Conservation (phyloP, 2,888 invertebrate species). For the Pandemis corylana region DNA sequence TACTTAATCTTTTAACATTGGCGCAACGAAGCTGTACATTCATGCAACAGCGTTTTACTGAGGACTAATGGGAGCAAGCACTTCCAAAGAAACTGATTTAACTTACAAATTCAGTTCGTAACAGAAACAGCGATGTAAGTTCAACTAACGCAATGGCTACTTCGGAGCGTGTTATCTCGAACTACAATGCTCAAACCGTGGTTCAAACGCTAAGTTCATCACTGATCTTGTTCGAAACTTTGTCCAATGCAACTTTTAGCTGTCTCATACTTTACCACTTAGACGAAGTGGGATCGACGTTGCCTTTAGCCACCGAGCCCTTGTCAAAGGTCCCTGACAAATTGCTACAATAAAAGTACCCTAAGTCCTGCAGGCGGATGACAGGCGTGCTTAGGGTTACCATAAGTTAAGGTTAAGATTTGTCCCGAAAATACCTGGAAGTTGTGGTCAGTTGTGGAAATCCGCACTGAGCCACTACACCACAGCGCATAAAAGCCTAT, state of each 20-base stretch:
- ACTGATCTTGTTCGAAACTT: not conserved
- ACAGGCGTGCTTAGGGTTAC: not conserved
- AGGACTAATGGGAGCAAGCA: no score
- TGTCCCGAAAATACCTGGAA: no score
- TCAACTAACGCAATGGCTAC: not conserved
- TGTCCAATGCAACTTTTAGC: not conserved
- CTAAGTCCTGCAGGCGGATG: not conserved
- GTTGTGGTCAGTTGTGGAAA: no score
- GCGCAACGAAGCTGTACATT: no score
- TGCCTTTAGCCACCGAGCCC: slow-evolving; percentile 3
- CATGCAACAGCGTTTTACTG: no score
- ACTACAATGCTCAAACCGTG: not conserved
- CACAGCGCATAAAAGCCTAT: no score
- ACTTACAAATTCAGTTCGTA: no score
- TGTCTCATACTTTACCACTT: slow-evolving; percentile 7
- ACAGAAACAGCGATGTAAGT: no score
- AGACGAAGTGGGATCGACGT: slow-evolving; percentile 5
- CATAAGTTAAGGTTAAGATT: not conserved
- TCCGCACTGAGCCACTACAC: no score
- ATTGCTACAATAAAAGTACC: slow-evolving; percentile 21
- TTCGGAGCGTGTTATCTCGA: not conserved
- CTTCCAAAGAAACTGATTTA: no score
- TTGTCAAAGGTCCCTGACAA: slow-evolving; percentile 17
- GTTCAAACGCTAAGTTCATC: not conserved
- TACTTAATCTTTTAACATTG: no score